Base-by-base conservation (phyloP, 2,888 invertebrate genomes). In the Dastarcus helophoroides region DNA sequence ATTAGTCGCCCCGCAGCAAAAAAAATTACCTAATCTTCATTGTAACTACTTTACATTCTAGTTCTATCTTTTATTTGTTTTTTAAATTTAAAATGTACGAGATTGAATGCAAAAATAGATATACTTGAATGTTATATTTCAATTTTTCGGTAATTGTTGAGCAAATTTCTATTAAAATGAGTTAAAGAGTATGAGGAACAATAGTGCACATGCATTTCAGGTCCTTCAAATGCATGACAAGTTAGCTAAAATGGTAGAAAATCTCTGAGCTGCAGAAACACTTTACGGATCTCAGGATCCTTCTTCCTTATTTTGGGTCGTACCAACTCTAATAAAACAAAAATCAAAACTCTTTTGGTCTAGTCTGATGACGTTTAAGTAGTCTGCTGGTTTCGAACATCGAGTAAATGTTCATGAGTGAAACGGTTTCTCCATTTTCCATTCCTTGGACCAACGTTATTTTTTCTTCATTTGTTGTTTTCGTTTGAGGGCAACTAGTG, bases 151-250 rank as follows among this genome's bases (percentile, higher is more conserved):
- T n/a, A n/a, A n/a, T n/a, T n/a, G n/a, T n/a, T n/a, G n/a, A n/a
- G n/a, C n/a, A n/a, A n/a, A n/a, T n/a, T n/a, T n/a, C n/a, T n/a
- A n/a, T n/a, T n/a, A n/a, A n/a, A n/a, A n/a, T n/a, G n/a, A n/a
- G n/a, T n/a, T n/a, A n/a, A n/a, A 23, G 10, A 23, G 24, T 17
- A 6, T 38, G 38, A n/a, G 38, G 42, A 9, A 25, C 21, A 3
- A 29, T 47, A 9, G 4, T 33, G 3, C 42, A 46, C 3, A 32
- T 37, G 6, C 6, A 17, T 17, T 17, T 17, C 19, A 17, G n/a
- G n/a, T 17, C 19, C n/a, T 17, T 17, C 19, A 17, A 17, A 17
- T 17, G 6, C 19, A 17, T 17, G 19, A 7, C 19, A n/a, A n/a
- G n/a, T 17, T 6, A 17, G 19, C 6, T n/a, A 7, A 17, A 7